Conservation (phyloP, 2,113 vertebrate species). For the Catharus fuscescens region DNA sequence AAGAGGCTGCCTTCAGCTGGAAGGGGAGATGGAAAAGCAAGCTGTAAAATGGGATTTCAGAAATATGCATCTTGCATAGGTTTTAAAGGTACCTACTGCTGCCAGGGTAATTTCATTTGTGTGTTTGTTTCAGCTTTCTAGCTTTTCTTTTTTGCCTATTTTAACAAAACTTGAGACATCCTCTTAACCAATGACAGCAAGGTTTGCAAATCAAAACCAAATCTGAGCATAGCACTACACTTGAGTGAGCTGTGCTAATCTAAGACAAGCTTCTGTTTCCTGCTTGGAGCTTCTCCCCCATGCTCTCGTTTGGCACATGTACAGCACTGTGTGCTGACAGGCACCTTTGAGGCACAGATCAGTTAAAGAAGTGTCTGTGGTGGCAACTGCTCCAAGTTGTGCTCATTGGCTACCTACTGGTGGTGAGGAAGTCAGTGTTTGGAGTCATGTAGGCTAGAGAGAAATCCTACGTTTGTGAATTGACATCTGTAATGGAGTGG, state of each 20-base stretch:
- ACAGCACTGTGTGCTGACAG: background rate
- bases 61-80: background rate
- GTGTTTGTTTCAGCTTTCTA: background rate
- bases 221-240: constrained; percentile 49
- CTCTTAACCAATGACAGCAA: background rate
- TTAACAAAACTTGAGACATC: background rate
- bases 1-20: background rate
- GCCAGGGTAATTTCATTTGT: background rate
- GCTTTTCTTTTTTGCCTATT: background rate
- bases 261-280: constrained; percentile 48
- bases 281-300: constrained; percentile 15
- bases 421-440: background rate
- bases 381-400: background rate
- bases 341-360: background rate
- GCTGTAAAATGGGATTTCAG: background rate
- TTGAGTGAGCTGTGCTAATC: constrained; percentile 43
- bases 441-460: background rate
- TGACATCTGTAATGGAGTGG: fast-evolving
- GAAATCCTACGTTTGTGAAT: background rate
- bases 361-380: background rate
- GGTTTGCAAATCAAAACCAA: constrained; percentile 27
- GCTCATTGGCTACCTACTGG: background rate
- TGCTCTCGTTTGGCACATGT: background rate
- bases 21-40: background rate
- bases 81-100: background rate